A percentile compares a stretch with the other conserved stretches of the same genome.
Conservation (phyloP, 2,888 invertebrate species). For the Tromatobia lineatoria region DNA sequence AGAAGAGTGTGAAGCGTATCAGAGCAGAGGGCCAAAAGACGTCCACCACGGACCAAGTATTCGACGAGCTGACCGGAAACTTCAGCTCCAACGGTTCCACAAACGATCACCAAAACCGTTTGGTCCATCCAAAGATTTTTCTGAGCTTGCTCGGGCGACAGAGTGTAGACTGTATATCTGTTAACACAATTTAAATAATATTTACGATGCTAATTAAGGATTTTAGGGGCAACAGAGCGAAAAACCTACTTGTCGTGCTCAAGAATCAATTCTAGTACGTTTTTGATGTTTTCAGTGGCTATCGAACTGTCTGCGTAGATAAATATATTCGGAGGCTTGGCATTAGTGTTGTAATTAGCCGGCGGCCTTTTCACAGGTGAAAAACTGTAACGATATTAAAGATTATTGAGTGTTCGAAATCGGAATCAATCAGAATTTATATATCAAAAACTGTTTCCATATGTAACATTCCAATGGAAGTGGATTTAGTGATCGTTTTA, state of each 20-base stretch:
- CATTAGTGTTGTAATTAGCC: conserved; percentile 84
- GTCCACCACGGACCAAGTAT: conserved; percentile 91
- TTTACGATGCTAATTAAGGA: neutral
- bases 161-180: conserved; percentile 86
- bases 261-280: conserved; percentile 89
- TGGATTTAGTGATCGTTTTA: neutral
- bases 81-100: conserved; percentile 90
- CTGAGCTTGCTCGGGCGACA: conserved; percentile 83
- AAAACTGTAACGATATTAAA: conserved; percentile 68
- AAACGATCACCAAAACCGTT: conserved; percentile 91
- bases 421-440: neutral
- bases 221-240: neutral
- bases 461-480: no score
- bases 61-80: conserved; percentile 90
- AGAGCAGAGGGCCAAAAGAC: conserved; percentile 92
- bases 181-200: conserved; percentile 23
- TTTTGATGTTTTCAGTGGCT: conserved; percentile 91
- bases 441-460: neutral
- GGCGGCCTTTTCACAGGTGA: conserved; percentile 82
- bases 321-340: conserved; percentile 93
- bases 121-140: conserved; percentile 89
- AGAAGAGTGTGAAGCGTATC: conserved; percentile 92
- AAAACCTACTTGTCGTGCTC: conserved; percentile 89
- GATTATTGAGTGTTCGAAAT: neutral
- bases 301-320: conserved; percentile 93